Evolutionary conservation across 2,113 vertebrate genomes (phyloP).

Genomic region (Psittacula cyanocephala): DNA sequence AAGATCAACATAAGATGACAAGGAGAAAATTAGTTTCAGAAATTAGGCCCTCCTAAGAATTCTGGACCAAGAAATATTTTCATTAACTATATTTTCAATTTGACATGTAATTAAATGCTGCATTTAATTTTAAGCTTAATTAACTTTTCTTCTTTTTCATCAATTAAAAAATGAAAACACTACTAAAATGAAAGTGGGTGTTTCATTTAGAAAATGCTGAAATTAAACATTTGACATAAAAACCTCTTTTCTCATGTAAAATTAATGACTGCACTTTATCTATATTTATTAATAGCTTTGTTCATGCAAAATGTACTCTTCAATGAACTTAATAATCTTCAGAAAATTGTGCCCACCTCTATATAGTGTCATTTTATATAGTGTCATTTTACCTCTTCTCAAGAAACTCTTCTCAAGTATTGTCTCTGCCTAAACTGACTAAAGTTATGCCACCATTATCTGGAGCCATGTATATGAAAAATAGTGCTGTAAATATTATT

Average conservation of each 20-base stretch:
- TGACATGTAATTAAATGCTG: slow-evolving; percentile 24
- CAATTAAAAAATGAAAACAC: background rate
- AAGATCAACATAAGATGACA: background rate
- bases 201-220: background rate
- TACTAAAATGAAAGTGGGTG: background rate
- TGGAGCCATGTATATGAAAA: background rate
- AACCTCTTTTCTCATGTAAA: background rate
- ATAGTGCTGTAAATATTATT: background rate
- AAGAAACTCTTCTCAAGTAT: background rate
- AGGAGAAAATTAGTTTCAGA: background rate
- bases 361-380: background rate
- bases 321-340: background rate
- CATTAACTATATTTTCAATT: background rate
- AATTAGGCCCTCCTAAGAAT: background rate
- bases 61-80: background rate
- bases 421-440: background rate
- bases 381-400: background rate
- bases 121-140: background rate
- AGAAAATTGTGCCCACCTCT: background rate
- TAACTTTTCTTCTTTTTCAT: background rate
- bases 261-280: background rate
- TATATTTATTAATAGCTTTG: background rate
- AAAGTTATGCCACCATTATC: background rate
- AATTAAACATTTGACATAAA: background rate
- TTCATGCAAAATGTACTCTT: background rate